Evolutionary conservation across 2,888 invertebrate species (phyloP).

Genomic region (Xanthorhoe designata): DNA sequence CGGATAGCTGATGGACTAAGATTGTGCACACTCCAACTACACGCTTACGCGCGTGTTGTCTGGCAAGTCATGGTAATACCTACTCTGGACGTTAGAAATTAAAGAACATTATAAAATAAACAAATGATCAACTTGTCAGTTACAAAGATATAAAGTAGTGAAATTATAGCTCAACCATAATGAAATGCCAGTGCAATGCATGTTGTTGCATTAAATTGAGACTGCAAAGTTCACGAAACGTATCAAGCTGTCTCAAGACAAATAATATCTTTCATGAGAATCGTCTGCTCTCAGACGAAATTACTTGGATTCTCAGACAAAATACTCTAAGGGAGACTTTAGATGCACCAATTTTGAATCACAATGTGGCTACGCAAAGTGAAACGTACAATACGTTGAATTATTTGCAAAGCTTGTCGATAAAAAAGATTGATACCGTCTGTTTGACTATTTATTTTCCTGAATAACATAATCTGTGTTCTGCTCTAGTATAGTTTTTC

Average conservation of each 20-base stretch:
- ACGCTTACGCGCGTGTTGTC: too few relatives aligned
- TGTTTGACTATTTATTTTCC: too few relatives aligned
- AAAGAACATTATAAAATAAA: not conserved
- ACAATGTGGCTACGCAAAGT: not conserved
- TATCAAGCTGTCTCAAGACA: constrained; percentile 35
- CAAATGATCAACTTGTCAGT: too few relatives aligned
- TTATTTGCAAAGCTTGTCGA: not conserved
- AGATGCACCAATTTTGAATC: constrained; percentile 1
- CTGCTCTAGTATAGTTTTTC: too few relatives aligned
- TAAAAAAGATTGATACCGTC: too few relatives aligned
- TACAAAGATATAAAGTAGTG: not conserved
- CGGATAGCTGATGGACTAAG: too few relatives aligned
- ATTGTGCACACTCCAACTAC: too few relatives aligned
- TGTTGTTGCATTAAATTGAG: constrained; percentile 33
- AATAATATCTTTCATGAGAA: constrained; percentile 42
- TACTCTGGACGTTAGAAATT: too few relatives aligned
- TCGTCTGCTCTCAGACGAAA: constrained; percentile 41
- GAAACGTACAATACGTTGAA: not conserved
- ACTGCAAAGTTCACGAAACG: constrained; percentile 35
- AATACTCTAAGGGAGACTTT: constrained; percentile 18
- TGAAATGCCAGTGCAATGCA: constrained; percentile 32
- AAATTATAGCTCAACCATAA: constrained; percentile 25
- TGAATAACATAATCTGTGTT: too few relatives aligned
- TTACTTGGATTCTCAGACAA: constrained; percentile 33
- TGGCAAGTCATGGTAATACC: too few relatives aligned